Conservation (phyloP, 2,113 vertebrate species). For the Hyaena hyaena region DNA sequence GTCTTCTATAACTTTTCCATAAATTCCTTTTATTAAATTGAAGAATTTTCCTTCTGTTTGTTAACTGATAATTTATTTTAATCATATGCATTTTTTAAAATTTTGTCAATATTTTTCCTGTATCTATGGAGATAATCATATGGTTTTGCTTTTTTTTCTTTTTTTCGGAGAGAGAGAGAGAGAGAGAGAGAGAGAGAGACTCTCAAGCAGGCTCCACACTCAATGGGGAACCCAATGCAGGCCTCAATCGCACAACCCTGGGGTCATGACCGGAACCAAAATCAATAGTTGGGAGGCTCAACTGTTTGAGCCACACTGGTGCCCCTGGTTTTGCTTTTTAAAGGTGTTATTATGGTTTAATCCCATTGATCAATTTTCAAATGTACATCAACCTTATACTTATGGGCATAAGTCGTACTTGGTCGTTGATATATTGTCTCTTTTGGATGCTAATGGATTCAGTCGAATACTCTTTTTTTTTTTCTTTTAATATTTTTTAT, state of each 20-base stretch:
- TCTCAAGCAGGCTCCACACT: too few species aligned
- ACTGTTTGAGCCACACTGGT: too few species aligned
- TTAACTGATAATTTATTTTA: background rate
- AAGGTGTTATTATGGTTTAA: conserved; percentile 23
- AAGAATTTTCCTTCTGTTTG: background rate
- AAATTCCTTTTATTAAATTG: background rate
- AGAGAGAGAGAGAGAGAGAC: too few species aligned
- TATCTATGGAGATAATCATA: background rate
- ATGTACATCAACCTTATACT: background rate
- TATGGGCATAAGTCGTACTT: background rate
- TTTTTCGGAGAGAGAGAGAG: too few species aligned
- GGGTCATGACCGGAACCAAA: too few species aligned
- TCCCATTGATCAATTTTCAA: background rate
- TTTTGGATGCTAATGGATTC: background rate
- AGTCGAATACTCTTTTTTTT: background rate
- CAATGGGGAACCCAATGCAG: too few species aligned
- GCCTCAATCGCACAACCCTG: too few species aligned
- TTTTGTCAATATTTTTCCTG: background rate
- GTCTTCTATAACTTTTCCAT: background rate
- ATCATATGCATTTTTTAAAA: background rate
- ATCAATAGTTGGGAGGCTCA: too few species aligned
- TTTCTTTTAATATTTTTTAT: too few species aligned
- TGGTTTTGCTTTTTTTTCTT: background rate
- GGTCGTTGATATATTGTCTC: background rate
- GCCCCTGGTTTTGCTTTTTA: background rate